Evolutionary conservation across 1,140 invertebrate genomes (phyloP), one percentile per base, ranked within the genome.

Genomic region (Neodiprion virginianus): DNA sequence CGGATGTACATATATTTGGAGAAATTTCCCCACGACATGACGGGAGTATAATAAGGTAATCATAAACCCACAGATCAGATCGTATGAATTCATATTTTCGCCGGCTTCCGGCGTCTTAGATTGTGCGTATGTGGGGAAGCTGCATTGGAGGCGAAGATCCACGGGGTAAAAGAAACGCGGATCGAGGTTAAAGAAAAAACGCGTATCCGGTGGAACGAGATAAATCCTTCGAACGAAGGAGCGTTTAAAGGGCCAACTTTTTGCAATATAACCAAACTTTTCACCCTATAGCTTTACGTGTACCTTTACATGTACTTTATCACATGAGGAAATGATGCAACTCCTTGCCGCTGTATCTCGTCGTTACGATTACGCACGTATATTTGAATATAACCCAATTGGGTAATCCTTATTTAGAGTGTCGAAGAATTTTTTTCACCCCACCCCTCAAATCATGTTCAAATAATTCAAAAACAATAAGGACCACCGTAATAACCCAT

Each of bases 41-140:
- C 17, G 17, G 0, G 17, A 21, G 17, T 21, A 21, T 21, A 21
- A 21, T 21, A 21, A 21, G 17, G 17, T 21, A 21, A 21, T 21
- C 17, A 21, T 21, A 21, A 21, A 21, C 17, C 17, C 17, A 21
- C 17, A 40, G 68, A 72, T 48, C 61, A 72, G 21, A 40, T 72
- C 53, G 48, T 72, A 75, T 17, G 70, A 72, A 72, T 75, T 72
- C 70, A 72, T 75, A 75, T 71, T 75, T 48, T 66, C 61, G n/a
- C 50, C 10, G n/a, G 48, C 74, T 75, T 71, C 61, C 71, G 71
- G 70, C 74, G 47, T 67, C 48, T 67, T 71, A 71, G 66, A 71
- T 21, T 21, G 17, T n/a, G 10, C 50, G 10, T 21, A 1, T 21
- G 17, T 21, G 17, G 17, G 17, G 17, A 21, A 21, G 17, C 17